Evolutionary conservation across 1,140 invertebrate species (phyloP).

Genomic region (Drosophila baimaii): DNA sequence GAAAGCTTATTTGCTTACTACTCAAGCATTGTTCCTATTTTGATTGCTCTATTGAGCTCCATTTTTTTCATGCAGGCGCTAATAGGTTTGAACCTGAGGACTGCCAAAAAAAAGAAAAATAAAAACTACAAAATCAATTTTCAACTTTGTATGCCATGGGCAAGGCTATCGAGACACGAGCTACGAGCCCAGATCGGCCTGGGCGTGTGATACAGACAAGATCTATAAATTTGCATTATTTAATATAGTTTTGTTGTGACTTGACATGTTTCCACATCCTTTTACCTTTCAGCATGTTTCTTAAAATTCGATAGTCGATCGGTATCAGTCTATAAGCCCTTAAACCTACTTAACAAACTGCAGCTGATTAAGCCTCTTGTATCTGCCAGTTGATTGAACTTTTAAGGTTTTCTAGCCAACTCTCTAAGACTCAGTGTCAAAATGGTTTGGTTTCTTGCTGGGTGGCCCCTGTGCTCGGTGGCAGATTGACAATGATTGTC

Average conservation of each 20-base stretch:
- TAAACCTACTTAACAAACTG: slow-evolving; percentile 19
- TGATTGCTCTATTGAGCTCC: slow-evolving; percentile 44
- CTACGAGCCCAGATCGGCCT: slow-evolving; percentile 12
- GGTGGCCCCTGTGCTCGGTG: slow-evolving; percentile 28
- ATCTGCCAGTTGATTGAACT: slow-evolving; percentile 48
- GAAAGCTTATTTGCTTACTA: slow-evolving; percentile 33
- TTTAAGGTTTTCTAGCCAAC: slow-evolving; percentile 40
- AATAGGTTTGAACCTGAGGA: slow-evolving; percentile 49
- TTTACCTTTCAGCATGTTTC: slow-evolving; percentile 22
- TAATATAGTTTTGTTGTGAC: slow-evolving; percentile 34
- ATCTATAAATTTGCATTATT: slow-evolving; percentile 23
- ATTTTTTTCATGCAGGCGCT: slow-evolving; percentile 48
- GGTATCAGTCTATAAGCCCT: slow-evolving; percentile 32
- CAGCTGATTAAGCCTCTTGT: slow-evolving; percentile 46
- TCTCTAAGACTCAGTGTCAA: slow-evolving; percentile 43
- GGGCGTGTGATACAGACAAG: neutral
- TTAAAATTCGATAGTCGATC: slow-evolving; percentile 32
- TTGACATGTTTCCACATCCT: slow-evolving; percentile 38
- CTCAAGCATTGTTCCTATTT: slow-evolving; percentile 47
- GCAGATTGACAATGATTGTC: slow-evolving; percentile 51
- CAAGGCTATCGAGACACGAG: slow-evolving; percentile 51
- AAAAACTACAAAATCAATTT: slow-evolving; percentile 39
- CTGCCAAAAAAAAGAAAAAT: neutral
- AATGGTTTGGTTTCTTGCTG: slow-evolving; percentile 19
- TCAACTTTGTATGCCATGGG: slow-evolving; percentile 46